phyloP scores from a whole-genome alignment of 2,888 invertebrate species.

The Plagodis pulveraria region DNA sequence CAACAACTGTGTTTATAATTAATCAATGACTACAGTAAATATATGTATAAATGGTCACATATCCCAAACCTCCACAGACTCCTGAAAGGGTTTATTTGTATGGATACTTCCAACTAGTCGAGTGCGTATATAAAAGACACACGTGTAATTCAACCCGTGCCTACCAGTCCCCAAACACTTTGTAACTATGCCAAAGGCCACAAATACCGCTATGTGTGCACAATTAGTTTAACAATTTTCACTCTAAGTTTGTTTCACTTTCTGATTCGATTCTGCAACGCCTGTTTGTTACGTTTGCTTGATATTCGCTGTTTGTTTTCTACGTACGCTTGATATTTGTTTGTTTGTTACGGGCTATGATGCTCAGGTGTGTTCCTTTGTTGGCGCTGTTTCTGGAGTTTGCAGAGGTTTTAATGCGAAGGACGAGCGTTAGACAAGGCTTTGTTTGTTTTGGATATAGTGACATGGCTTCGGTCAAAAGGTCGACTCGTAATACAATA shows the following conservation, averaged over 20 bases:
- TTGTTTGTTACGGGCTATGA: conserved; percentile 22
- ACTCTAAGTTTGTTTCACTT: conserved; percentile 53
- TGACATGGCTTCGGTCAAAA: neutral
- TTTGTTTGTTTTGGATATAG: conserved; percentile 5
- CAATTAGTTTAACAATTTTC: conserved; percentile 72
- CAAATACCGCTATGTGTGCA: conserved; percentile 66
- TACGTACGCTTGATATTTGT: conserved; percentile 18
- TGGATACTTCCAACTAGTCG: neutral
- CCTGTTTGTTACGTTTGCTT: conserved; percentile 25
- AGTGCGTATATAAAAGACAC: neutral
- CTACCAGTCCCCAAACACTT: conserved; percentile 61
- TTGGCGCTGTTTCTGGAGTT: conserved; percentile 18
- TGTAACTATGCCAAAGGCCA: conserved; percentile 43
- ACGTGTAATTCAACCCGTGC: conserved; percentile 15
- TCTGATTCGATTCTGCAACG: conserved; percentile 43
- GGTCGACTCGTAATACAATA: no score
- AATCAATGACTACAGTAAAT: no score
- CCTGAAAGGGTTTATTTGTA: neutral
- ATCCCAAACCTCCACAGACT: neutral
- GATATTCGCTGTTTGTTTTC: conserved; percentile 31
- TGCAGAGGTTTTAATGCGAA: conserved; percentile 17
- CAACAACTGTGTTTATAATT: no score
- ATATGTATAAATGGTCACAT: no score
- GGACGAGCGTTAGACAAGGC: conserved; percentile 1
- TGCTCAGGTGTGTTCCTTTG: conserved; percentile 21